phyloP scores from a whole-genome alignment of 2,113 vertebrate genomes.

The Numida meleagris region DNA sequence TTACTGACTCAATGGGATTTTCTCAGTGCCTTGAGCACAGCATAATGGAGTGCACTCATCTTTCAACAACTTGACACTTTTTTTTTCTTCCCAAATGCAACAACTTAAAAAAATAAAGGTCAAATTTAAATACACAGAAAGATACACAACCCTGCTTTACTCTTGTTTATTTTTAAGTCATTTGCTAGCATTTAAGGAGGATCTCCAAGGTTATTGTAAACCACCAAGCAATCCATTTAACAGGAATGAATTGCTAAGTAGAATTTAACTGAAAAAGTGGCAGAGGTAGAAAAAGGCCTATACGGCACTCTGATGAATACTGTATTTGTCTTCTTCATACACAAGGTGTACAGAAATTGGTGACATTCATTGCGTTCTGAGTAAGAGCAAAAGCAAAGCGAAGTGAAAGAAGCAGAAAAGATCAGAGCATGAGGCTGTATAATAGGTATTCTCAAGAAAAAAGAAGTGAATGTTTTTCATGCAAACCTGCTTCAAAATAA shows the following conservation, averaged over 20 bases:
- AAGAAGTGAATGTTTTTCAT: background rate
- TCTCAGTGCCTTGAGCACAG: background rate
- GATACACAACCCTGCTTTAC: background rate
- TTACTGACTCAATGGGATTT: background rate
- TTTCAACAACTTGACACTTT: constrained; percentile 11
- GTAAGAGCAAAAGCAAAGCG: constrained; percentile 25
- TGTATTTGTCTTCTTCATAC: background rate
- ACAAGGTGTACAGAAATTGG: background rate
- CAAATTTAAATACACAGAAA: constrained; percentile 38
- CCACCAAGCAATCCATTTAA: background rate
- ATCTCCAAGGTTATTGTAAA: background rate
- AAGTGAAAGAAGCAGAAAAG: constrained; percentile 13
- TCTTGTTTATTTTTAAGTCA: background rate
- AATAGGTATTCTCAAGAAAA: background rate
- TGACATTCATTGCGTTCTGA: background rate
- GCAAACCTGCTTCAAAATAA: background rate
- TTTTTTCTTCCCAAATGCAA: background rate
- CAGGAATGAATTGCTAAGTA: background rate
- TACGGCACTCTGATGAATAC: background rate
- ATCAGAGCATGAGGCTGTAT: background rate
- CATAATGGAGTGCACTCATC: background rate
- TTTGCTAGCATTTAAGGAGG: constrained; percentile 1
- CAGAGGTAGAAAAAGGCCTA: background rate
- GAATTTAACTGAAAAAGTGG: constrained; percentile 15
- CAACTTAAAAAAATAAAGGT: constrained; percentile 46